Conservation (phyloP, 2,113 vertebrate genomes). For the Piaya cayana region DNA sequence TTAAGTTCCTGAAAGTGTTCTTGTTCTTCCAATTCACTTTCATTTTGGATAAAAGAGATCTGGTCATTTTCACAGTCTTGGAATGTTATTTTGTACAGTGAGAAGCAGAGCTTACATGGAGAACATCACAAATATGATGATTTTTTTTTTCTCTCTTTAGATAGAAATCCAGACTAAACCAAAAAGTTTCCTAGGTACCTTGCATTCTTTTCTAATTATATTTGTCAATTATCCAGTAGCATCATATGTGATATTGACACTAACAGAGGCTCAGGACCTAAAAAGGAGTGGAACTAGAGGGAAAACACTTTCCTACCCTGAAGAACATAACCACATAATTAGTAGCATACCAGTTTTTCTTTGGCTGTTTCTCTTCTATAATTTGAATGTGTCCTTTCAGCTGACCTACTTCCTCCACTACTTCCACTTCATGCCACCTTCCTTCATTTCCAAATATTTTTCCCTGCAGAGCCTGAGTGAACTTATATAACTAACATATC, state of each 20-base stretch:
- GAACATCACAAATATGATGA: not conserved
- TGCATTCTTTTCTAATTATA: not conserved
- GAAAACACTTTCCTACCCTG: not conserved
- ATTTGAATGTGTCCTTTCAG: not conserved
- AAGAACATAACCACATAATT: not conserved
- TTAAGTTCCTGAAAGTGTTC: not conserved
- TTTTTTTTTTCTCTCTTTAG: not conserved
- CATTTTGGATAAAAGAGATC: not conserved
- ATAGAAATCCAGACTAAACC: not conserved
- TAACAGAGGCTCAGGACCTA: not conserved
- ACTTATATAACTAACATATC: not conserved
- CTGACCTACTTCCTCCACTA: not conserved
- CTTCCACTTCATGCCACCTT: not conserved
- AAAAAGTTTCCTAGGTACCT: not conserved
- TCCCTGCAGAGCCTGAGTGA: not conserved
- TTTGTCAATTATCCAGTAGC: not conserved
- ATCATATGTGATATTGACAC: not conserved
- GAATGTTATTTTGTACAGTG: not conserved
- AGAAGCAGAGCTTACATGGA: not conserved
- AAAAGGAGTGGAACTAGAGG: not conserved
- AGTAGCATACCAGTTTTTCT: not conserved
- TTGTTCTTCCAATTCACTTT: not conserved
- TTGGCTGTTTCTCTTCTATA: not conserved
- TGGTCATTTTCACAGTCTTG: not conserved
- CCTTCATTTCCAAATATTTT: not conserved